phyloP scores from a whole-genome alignment of 2,888 invertebrate species.

The Oligia strigilis region DNA sequence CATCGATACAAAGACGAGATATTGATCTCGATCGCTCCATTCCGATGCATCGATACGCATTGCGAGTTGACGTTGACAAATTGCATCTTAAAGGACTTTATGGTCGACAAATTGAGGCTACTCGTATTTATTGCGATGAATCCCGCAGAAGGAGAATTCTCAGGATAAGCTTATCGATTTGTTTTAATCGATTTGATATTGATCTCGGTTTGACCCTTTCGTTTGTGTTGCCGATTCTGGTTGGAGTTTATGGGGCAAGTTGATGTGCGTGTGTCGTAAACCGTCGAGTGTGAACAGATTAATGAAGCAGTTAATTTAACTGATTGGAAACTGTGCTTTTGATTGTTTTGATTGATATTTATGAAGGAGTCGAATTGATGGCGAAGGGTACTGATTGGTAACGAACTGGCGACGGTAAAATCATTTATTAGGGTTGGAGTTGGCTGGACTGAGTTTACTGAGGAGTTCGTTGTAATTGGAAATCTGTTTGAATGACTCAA shows the following conservation, averaged over 20 bases:
- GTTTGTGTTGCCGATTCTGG: conserved; percentile 56
- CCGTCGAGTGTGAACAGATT: conserved; percentile 58
- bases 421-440: conserved; percentile 11
- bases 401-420: conserved; percentile 4
- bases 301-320: conserved; percentile 66
- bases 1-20: conserved; percentile 84
- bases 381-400: conserved; percentile 18
- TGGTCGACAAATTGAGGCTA: conserved; percentile 86
- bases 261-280: conserved; percentile 57
- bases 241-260: conserved; percentile 56
- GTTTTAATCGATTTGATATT: conserved; percentile 73
- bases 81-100: conserved; percentile 83
- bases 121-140: conserved; percentile 80
- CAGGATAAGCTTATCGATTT: conserved; percentile 72
- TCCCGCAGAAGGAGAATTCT: conserved; percentile 71
- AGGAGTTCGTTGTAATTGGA: background rate
- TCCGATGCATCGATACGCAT: conserved; percentile 84
- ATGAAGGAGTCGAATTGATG: conserved; percentile 42
- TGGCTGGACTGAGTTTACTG: background rate
- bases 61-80: conserved; percentile 87
- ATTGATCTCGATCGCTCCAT: conserved; percentile 84
- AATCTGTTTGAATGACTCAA: conserved; percentile 5
- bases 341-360: conserved; percentile 48
- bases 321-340: conserved; percentile 53
- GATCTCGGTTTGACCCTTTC: conserved; percentile 65